These are phyloP conservation scores for Meda fulgida DNA, from an alignment of 2,797 vertebrate genomes.

Conservation along the genomic window DNA sequence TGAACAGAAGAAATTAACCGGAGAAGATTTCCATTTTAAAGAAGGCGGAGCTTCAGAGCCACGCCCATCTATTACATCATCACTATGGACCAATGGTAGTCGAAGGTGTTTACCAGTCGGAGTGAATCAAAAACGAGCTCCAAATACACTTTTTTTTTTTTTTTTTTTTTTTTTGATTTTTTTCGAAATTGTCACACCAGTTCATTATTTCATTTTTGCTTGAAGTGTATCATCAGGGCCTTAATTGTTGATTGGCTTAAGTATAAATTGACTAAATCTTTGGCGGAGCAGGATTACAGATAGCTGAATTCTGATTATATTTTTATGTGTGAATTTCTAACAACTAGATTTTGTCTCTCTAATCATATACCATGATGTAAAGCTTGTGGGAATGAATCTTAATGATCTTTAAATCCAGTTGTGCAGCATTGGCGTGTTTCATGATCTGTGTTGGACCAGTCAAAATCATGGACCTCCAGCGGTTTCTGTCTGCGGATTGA, in stretches of 20 bases:
- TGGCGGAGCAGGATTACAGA: constrained; percentile 61
- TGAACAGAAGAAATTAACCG: not conserved
- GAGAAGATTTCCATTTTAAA: not conserved
- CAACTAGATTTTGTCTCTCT: constrained; percentile 23
- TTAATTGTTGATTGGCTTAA: not conserved
- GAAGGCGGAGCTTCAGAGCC: not conserved
- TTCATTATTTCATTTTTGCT: not conserved
- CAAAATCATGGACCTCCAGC: not conserved
- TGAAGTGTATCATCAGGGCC: not conserved
- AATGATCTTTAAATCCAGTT: constrained; percentile 2
- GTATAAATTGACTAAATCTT: constrained; percentile 37
- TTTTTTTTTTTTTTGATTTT: not conserved
- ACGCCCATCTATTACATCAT: not conserved
- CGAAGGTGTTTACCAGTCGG: not conserved
- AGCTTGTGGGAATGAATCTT: not conserved
- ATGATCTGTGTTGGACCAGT: not conserved
- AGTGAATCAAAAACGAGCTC: not conserved
- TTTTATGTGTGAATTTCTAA: constrained; percentile 56
- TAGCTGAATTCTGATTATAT: constrained; percentile 18
- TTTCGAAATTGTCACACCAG: not conserved
- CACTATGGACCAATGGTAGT: not conserved
- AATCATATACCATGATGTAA: not conserved
- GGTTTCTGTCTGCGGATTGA: not conserved
- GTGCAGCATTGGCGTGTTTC: not conserved
- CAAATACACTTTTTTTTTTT: not conserved